Percentiles rank a stretch among this genome's conserved stretches.
phyloP scores from a whole-genome alignment of 2,113 vertebrate genomes.

The Numida meleagris region DNA sequence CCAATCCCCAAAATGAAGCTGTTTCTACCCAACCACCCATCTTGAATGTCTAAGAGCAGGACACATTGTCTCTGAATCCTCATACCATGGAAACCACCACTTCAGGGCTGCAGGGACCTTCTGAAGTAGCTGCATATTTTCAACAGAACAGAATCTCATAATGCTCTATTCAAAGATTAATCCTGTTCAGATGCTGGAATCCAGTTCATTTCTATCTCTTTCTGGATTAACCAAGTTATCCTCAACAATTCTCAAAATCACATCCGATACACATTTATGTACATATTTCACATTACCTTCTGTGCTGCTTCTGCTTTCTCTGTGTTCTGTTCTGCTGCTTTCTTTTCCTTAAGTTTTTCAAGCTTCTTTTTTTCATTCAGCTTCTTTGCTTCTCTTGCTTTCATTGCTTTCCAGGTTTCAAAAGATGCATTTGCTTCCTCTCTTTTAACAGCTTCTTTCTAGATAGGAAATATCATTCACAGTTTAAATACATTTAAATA shows the following conservation, averaged over 20 bases:
- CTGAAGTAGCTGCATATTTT: not conserved
- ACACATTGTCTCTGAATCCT: no score
- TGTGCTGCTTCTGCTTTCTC: conserved; percentile 81
- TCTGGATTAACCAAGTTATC: not conserved
- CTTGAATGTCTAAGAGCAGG: no score
- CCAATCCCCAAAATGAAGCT: no score
- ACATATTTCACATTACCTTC: conserved; percentile 70
- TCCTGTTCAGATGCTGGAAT: not conserved
- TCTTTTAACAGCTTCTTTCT: conserved; percentile 81
- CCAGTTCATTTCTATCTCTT: not conserved
- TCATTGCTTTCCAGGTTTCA: conserved; percentile 92
- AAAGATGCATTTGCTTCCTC: conserved; percentile 87
- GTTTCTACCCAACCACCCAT: no score
- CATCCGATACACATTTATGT: not conserved
- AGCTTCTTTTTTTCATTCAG: conserved; percentile 78
- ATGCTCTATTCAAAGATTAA: not conserved
- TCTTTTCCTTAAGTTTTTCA: conserved; percentile 75
- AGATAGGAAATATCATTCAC: not conserved
- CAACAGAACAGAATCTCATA: not conserved
- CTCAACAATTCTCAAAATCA: not conserved
- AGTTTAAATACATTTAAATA: not conserved
- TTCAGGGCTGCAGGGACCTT: no score
- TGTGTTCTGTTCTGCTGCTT: conserved; percentile 76
- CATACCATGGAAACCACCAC: no score
- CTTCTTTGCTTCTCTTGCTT: conserved; percentile 80